Evolutionary conservation across 1,140 invertebrate species (phyloP), one percentile per base, ranked within the genome.

Genomic region (Eubasilissa regina): DNA sequence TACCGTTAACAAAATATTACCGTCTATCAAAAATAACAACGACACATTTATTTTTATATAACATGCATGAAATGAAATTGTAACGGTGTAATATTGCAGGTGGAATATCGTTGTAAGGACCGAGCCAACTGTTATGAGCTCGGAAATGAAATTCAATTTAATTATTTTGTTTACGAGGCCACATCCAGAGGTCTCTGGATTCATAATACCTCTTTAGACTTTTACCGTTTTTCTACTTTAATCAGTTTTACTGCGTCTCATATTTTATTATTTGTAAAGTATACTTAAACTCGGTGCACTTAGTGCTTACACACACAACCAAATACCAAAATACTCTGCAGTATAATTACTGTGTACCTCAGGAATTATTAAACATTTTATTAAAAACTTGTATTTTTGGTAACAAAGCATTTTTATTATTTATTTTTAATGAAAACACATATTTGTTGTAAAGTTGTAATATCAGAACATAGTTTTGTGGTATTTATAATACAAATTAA

Each of bases 101-200:
- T 75, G 72, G 35, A 44, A 58, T 10, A n/a, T n/a, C 19, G 51
- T 56, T 55, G 58, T n/a, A 53, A 51, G 51, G 25, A 19, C 25
- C 62, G 17, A 15, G 13, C 62, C 62, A 44, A 66, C 7, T 72
- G 68, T 72, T 72, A 72, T 72, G 68, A 48, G 68, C 17, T 21
- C 48, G 45, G 68, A 51, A 51, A 72, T 80, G 73, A 75, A 80
- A 75, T 75, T 62, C 45, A 80, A 80, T 80, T 75, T 75, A 80
- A 80, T 80, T 80, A 75, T 73, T 75, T 75, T 80, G 78, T 80
- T 80, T 80, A 79, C 62, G 78, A 75, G 73, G 58, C 70, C 53
- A 56, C 45, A 11, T 44, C 56, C 47, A 70, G n/a, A n/a, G 21
- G 66, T 70, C 12, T 19, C 43, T 44, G 35, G 21, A 62, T 47